These are phyloP conservation scores for Ophioninae sp. DNA, from an alignment of 2,888 invertebrate genomes.

Conservation along the genomic window DNA sequence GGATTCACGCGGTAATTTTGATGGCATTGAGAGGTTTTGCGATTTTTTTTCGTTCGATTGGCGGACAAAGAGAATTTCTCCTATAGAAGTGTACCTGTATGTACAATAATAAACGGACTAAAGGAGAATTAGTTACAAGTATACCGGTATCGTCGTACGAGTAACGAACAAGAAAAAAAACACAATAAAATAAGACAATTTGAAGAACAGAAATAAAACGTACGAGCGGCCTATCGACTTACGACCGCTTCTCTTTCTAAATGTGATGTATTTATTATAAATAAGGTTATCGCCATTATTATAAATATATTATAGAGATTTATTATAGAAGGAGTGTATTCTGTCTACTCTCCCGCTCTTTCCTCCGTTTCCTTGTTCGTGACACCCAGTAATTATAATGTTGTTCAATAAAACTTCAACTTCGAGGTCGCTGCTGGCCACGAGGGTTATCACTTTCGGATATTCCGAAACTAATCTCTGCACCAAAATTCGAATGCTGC, in stretches of 20 bases:
- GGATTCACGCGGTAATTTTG: background rate
- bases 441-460: background rate
- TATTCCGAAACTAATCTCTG: background rate
- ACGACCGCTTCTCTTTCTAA: conserved; percentile 68
- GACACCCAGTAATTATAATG: background rate
- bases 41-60: conserved; percentile 32
- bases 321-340: conserved; percentile 54
- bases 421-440: background rate
- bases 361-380: background rate
- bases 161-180: conserved; percentile 4
- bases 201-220: conserved; percentile 47
- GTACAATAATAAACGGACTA: conserved; percentile 57
- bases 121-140: conserved; percentile 30
- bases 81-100: conserved; percentile 57
- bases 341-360: conserved; percentile 17
- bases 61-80: conserved; percentile 42
- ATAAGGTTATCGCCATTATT: conserved; percentile 64
- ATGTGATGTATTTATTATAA: conserved; percentile 73
- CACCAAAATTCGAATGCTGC: background rate
- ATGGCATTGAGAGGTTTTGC: background rate
- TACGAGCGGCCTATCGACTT: conserved; percentile 65
- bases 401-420: background rate
- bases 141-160: conserved; percentile 1
- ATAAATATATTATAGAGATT: conserved; percentile 64
- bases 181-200: conserved; percentile 13